Conservation (phyloP, 1,140 invertebrate genomes). For the Amyelois transitella region DNA sequence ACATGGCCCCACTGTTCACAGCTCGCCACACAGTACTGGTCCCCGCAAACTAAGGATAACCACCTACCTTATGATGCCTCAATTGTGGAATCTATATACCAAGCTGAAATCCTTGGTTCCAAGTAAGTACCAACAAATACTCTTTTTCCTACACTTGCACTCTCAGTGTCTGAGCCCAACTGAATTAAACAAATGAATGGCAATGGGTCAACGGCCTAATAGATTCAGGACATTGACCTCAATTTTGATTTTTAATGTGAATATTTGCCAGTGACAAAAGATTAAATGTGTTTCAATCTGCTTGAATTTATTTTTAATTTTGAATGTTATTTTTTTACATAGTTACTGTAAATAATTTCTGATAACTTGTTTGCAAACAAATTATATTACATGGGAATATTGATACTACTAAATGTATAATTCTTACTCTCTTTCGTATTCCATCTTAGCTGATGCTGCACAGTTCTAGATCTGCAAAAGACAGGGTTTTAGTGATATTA, state of each 20-base stretch:
- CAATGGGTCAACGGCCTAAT: slow-evolving; percentile 53
- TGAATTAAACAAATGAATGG: slow-evolving; percentile 54
- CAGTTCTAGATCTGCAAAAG: no score
- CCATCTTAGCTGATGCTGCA: no score
- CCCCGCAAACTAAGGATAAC: slow-evolving; percentile 81
- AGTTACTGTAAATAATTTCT: no score
- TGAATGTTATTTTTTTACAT: background rate
- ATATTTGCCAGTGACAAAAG: slow-evolving; percentile 32
- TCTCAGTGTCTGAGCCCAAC: slow-evolving; percentile 38
- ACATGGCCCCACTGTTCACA: slow-evolving; percentile 71
- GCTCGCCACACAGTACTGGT: slow-evolving; percentile 93
- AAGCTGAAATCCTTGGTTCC: slow-evolving; percentile 84
- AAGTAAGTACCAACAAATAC: slow-evolving; percentile 70
- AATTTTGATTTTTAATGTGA: slow-evolving; percentile 41
- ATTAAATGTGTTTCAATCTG: background rate
- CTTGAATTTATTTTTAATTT: background rate
- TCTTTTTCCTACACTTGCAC: slow-evolving; percentile 21
- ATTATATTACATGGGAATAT: no score
- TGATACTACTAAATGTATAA: no score
- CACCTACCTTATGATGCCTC: slow-evolving; percentile 83
- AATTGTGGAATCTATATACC: slow-evolving; percentile 88
- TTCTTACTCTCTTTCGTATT: no score
- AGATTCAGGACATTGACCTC: slow-evolving; percentile 54
- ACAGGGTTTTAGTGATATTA: no score
- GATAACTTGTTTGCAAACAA: no score